These are phyloP conservation scores for Carassius gibelio DNA, from an alignment of 2,113 vertebrate species.

Conservation along the genomic window DNA sequence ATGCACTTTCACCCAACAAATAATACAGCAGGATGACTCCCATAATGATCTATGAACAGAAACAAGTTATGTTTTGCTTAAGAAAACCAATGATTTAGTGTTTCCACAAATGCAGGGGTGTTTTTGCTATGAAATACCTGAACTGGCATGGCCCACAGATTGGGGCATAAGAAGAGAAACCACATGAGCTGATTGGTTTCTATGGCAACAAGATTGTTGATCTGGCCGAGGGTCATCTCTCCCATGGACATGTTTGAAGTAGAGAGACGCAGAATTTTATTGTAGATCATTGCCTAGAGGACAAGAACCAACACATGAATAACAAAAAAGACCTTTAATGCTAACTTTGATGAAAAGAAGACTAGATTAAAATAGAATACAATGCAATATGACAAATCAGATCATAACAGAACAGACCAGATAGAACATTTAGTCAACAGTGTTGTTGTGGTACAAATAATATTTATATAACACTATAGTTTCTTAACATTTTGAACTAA, in stretches of 20 bases:
- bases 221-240: slow-evolving; percentile 96
- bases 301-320: background rate
- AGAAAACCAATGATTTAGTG: too few species aligned
- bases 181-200: slow-evolving; percentile 99
- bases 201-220: slow-evolving; percentile 95
- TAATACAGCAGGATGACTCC: slow-evolving; percentile 93
- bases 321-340: background rate
- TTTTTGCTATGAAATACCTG: slow-evolving; percentile 77
- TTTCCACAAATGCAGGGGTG: background rate
- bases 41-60: slow-evolving; percentile 88
- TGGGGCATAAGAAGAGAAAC: slow-evolving; percentile 98
- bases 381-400: background rate
- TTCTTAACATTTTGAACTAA: background rate
- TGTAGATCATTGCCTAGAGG: slow-evolving; percentile 96
- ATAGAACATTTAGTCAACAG: too few species aligned
- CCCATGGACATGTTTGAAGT: slow-evolving; percentile 99
- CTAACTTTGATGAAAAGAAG: too few species aligned
- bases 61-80: background rate
- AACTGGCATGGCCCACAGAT: slow-evolving; percentile 98
- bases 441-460: too few species aligned
- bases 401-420: too few species aligned
- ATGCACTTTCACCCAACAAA: slow-evolving; percentile 82
- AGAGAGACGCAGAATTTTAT: slow-evolving; percentile 95
- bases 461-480: background rate
- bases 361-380: background rate